Percentiles rank a stretch among this genome's conserved stretches.
phyloP scores from a whole-genome alignment of 2,797 vertebrate genomes.

The Rhinatrema bivittatum region DNA sequence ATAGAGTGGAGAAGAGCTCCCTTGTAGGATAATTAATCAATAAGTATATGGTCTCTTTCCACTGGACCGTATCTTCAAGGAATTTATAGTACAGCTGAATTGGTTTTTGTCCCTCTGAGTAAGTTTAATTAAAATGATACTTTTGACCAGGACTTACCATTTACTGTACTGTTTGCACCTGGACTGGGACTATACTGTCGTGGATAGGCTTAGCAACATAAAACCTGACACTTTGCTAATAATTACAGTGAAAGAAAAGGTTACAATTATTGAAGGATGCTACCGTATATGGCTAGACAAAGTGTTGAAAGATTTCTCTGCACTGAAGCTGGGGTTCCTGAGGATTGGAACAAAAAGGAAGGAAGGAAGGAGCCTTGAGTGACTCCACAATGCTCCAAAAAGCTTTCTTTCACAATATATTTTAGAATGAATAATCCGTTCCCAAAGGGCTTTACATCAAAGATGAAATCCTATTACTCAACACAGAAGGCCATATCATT shows the following conservation, averaged over 20 bases:
- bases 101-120: no score
- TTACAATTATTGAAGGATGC: not conserved
- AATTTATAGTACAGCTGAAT: no score
- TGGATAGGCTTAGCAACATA: not conserved
- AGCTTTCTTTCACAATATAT: not conserved
- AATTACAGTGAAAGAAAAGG: no score
- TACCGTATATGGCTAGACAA: slow-evolving; percentile 5
- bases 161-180: not conserved
- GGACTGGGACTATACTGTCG: not conserved
- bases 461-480: slow-evolving; percentile 11
- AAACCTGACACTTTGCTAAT: no score
- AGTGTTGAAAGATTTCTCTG: not conserved
- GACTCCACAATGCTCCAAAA: slow-evolving; percentile 18
- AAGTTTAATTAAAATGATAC: not conserved
- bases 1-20: not conserved
- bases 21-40: not conserved
- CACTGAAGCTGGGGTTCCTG: slow-evolving; percentile 14
- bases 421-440: slow-evolving; percentile 25
- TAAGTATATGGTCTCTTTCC: no score
- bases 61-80: no score
- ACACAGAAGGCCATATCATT: slow-evolving; percentile 11
- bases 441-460: not conserved
- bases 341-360: slow-evolving; percentile 21
- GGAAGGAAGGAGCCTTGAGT: slow-evolving; percentile 11
- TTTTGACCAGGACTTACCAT: no score